These are phyloP conservation scores for Syrmaticus mikado DNA, from an alignment of 2,113 vertebrate genomes.

Conservation along the genomic window DNA sequence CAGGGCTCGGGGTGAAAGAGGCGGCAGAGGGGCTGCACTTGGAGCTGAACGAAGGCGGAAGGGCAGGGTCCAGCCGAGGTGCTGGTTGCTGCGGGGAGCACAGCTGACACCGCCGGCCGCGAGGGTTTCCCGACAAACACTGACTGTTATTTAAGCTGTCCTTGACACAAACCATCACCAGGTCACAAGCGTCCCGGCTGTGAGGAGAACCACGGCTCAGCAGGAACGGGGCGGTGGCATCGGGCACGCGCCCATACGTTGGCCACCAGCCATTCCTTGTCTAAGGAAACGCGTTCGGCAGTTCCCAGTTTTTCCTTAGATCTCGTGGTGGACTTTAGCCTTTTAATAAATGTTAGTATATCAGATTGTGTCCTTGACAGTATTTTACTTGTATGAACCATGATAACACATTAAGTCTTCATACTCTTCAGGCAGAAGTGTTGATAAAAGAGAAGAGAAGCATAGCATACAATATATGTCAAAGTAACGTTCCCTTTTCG, in stretches of 20 bases:
- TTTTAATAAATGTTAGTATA: slow-evolving; percentile 85
- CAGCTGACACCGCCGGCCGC: not conserved
- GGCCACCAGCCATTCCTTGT: slow-evolving; percentile 78
- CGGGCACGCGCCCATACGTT: slow-evolving; percentile 67
- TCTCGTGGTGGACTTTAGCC: slow-evolving; percentile 81
- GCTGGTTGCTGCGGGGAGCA: not conserved
- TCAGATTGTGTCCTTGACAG: slow-evolving; percentile 83
- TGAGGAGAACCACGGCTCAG: slow-evolving; percentile 63
- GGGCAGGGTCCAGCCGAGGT: not conserved
- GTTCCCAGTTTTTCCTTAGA: slow-evolving; percentile 83
- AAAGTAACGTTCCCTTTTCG: slow-evolving; percentile 76
- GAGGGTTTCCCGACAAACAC: slow-evolving; percentile 30
- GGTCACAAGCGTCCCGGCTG: slow-evolving; percentile 20
- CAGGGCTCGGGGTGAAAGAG: not conserved
- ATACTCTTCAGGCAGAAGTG: slow-evolving; percentile 75
- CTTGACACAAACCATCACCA: slow-evolving; percentile 36
- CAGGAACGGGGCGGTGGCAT: slow-evolving; percentile 67
- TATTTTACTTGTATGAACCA: slow-evolving; percentile 84
- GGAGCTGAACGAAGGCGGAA: not conserved
- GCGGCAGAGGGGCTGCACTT: not conserved
- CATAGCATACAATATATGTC: slow-evolving; percentile 73
- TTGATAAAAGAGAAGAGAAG: slow-evolving; percentile 72
- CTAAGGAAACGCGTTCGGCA: slow-evolving; percentile 81
- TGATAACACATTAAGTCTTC: slow-evolving; percentile 76
- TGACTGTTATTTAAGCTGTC: slow-evolving; percentile 71